Evolutionary conservation across 1,140 invertebrate species (phyloP), one percentile per base, ranked within the genome.

Genomic region (Conus betulinus): DNA sequence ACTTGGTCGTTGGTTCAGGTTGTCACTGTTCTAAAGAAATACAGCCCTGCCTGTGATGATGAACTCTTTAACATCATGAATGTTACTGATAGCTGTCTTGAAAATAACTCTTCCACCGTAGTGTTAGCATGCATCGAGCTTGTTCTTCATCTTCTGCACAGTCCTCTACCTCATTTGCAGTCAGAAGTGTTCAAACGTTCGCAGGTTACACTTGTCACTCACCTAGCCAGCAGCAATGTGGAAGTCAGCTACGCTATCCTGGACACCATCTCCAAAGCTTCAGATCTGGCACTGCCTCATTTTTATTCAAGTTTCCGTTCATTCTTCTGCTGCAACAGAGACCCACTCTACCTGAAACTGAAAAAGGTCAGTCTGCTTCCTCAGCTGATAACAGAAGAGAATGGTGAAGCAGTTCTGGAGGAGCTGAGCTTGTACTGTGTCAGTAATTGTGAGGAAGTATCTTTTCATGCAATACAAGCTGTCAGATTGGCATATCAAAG

Each of bases 1-100:
- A 89, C 90, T 7, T 93, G 91, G 91, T 88, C 89, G 15, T 52
- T 91, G 55, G 87, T 84, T 4, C 87, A 83, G 83, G 87, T 93
- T 11, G 67, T 92, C 23, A 88, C 79, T n/a, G 39, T 91, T 20
- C 81, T 94, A n/a, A 89, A 90, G 60, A 92, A 91, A 74, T 94
- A 94, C 88, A 85, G 55, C 67, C 92, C 92, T 8, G 90, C 85
- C 27, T 78, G 79, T 5, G 92, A 92, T 57, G 91, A 94, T 52
- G 93, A 94, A 88, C 87, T 89, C 7, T 91, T 93, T 88, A 91
- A 93, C 67, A 90, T 93, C 67, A 91, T 94, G 89, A 93, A 94
- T 87, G 85, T 92, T 53, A 55, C 92, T 15, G 93, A 94, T 79
- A 60, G 81, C 23, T 92, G n/a, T 84, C 85, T 94, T 55, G 89